Conservation (phyloP, 2,113 vertebrate species). For the Numida meleagris region DNA sequence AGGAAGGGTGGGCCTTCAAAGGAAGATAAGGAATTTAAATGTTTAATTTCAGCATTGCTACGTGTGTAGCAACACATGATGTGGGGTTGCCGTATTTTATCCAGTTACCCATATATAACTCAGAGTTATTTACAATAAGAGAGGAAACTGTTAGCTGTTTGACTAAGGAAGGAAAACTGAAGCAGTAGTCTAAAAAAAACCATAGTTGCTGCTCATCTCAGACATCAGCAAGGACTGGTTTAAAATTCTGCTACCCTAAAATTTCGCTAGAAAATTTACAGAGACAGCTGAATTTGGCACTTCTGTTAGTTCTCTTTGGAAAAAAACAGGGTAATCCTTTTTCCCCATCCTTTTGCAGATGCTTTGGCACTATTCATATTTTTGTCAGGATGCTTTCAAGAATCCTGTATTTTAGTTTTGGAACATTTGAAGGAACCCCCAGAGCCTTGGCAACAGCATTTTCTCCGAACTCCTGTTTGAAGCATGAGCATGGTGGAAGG, state of each 20-base stretch:
- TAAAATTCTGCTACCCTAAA: neutral
- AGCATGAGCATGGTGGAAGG: neutral
- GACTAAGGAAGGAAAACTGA: conserved; percentile 37
- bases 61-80: accelerated
- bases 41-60: neutral
- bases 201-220: conserved; percentile 19
- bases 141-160: neutral
- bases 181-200: neutral
- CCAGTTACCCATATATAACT: neutral
- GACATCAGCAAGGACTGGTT: neutral
- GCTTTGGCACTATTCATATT: neutral
- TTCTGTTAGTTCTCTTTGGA: neutral
- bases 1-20: neutral
- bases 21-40: neutral
- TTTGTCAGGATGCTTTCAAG: neutral
- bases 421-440: neutral
- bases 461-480: neutral
- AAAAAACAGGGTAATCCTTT: neutral
- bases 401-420: neutral
- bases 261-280: neutral
- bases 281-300: neutral
- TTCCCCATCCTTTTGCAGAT: neutral
- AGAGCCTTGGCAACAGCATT: neutral
- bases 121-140: neutral
- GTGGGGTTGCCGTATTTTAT: neutral